Evolutionary conservation across 2,113 vertebrate species (phyloP).

Genomic region (Sylvietta virens): DNA sequence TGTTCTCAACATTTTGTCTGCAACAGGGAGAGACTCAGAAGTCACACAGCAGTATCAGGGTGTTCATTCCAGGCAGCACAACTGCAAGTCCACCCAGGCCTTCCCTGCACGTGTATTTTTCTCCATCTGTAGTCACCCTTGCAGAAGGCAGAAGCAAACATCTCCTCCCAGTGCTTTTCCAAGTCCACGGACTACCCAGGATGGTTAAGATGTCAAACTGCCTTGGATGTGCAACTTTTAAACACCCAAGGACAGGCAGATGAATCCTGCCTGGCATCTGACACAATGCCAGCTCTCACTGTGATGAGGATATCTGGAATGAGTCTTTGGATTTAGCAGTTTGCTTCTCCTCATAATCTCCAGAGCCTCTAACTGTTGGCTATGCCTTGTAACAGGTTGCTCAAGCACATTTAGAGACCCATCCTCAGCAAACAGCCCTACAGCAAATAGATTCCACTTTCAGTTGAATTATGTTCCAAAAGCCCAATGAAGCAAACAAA

Average conservation of each 20-base stretch:
- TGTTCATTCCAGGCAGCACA: rapidly evolving
- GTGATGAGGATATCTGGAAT: not conserved
- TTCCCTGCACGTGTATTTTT: not conserved
- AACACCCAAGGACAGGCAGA: not conserved
- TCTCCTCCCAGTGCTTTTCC: not conserved
- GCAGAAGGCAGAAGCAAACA: not conserved
- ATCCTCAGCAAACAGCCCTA: not conserved
- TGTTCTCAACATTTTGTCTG: not conserved
- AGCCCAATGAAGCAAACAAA: not conserved
- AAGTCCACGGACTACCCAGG: not conserved
- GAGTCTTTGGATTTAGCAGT: not conserved
- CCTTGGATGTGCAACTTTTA: not conserved
- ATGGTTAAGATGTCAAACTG: not conserved
- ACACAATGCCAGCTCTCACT: not conserved
- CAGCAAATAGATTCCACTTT: not conserved
- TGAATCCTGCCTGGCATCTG: not conserved
- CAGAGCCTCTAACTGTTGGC: not conserved
- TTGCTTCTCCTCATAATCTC: not conserved
- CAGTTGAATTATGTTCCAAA: not conserved
- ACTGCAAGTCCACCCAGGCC: not conserved
- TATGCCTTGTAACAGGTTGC: not conserved
- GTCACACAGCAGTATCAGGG: not conserved
- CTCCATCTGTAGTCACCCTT: not conserved
- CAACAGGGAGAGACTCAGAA: not conserved
- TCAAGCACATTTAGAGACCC: not conserved